Conservation (phyloP, 1,140 invertebrate species). For the Steinernema khuongi region DNA sequence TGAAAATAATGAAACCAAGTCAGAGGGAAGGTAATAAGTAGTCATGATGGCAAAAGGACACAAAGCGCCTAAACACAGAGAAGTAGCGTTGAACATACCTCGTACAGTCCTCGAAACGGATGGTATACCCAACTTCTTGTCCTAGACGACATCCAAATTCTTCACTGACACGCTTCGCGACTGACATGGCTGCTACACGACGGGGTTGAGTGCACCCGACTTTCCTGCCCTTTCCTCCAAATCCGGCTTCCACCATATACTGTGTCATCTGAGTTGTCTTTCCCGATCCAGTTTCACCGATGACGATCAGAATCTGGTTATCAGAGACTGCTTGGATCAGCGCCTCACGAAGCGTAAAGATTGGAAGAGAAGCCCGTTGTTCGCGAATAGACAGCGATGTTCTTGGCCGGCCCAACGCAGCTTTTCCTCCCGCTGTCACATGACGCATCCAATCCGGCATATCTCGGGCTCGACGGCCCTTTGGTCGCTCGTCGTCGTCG, state of each 20-base stretch:
- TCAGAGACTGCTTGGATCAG: conserved; percentile 84
- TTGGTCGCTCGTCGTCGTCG: too few relatives aligned
- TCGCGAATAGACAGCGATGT: conserved; percentile 90
- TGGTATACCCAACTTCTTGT: conserved; percentile 82
- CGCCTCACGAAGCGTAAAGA: conserved; percentile 89
- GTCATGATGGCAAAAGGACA: too few relatives aligned
- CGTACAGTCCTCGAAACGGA: conserved; percentile 99
- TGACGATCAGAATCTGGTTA: conserved; percentile 96
- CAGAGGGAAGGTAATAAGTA: too few relatives aligned
- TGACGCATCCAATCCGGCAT: conserved; percentile 99
- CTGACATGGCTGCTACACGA: conserved; percentile 99
- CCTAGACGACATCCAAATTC: conserved; percentile 91
- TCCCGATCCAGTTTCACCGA: conserved; percentile 96
- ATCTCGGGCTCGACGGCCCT: too few relatives aligned
- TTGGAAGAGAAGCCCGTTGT: conserved; percentile 88
- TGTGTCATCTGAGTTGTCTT: conserved; percentile 99
- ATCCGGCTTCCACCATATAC: conserved; percentile 91
- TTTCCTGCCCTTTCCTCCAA: conserved; percentile 81
- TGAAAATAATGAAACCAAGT: too few relatives aligned
- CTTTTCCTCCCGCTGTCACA: conserved; percentile 92
- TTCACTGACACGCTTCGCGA: conserved; percentile 94
- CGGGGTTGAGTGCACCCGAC: conserved; percentile 99
- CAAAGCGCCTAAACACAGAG: too few relatives aligned
- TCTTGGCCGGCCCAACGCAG: conserved; percentile 87
- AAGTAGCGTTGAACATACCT: too few relatives aligned